phyloP scores from a whole-genome alignment of 2,797 vertebrate genomes.

The Steatocranus sp. region DNA sequence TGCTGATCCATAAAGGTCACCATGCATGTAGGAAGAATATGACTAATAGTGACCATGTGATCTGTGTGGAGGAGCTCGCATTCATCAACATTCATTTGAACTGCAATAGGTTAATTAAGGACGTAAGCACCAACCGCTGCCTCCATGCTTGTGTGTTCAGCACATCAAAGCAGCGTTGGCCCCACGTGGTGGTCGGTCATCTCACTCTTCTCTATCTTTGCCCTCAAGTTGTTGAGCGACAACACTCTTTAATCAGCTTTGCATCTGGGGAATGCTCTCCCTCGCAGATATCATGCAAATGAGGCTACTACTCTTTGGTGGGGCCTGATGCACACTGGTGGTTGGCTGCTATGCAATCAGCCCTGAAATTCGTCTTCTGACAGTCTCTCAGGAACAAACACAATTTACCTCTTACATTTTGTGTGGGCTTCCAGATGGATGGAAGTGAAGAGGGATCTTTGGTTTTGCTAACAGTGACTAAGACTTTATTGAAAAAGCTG shows the following conservation, averaged over 20 bases:
- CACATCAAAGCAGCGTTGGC: conserved; percentile 50
- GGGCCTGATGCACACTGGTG: conserved; percentile 1
- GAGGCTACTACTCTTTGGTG: conserved; percentile 6
- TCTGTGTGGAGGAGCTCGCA: neutral
- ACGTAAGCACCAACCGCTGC: conserved; percentile 25
- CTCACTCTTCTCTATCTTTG: conserved; percentile 20
- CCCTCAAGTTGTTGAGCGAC: conserved; percentile 46
- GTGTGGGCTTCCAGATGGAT: conserved; percentile 21
- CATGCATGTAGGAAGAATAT: neutral
- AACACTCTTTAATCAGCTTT: conserved; percentile 64
- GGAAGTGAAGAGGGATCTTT: neutral
- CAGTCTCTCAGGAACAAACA: neutral
- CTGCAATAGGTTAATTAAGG: conserved; percentile 50
- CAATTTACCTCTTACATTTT: neutral
- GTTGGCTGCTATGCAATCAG: neutral
- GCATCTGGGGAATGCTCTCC: conserved; percentile 45
- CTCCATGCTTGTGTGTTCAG: conserved; percentile 14
- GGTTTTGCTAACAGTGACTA: neutral
- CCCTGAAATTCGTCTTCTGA: neutral
- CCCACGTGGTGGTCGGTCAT: conserved; percentile 38
- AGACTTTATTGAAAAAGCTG: neutral
- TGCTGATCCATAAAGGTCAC: neutral
- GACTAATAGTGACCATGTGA: neutral
- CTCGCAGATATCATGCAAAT: conserved; percentile 60
- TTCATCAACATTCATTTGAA: conserved; percentile 30